phyloP scores from a whole-genome alignment of 2,113 vertebrate genomes.

The Manacus vitellinus region DNA sequence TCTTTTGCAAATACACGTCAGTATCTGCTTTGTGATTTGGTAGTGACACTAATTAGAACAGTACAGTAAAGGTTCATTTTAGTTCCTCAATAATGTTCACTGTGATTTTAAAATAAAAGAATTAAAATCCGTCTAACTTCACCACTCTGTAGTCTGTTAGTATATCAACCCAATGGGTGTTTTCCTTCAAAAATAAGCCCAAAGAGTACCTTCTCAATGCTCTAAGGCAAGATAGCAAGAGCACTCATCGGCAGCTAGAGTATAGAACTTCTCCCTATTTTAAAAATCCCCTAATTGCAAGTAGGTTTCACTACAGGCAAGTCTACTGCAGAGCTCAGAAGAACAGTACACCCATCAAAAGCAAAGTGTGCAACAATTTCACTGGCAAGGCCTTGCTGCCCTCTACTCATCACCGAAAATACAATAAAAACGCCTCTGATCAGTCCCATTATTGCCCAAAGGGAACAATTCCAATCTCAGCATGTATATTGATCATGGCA shows the following conservation, averaged over 20 bases:
- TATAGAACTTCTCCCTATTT: not conserved
- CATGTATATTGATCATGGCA: constrained; percentile 29
- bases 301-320: constrained; percentile 31
- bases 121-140: not conserved
- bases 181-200: constrained; percentile 31
- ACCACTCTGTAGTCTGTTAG: not conserved
- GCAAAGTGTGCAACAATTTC: constrained; percentile 41
- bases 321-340: constrained; percentile 56
- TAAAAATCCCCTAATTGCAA: constrained; percentile 20
- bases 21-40: not conserved
- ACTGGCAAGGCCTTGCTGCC: constrained; percentile 40
- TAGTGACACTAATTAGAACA: not conserved
- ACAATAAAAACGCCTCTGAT: constrained; percentile 43
- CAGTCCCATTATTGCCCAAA: constrained; percentile 46
- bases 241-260: not conserved
- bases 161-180: not conserved
- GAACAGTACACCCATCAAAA: constrained; percentile 50
- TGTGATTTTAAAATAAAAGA: not conserved
- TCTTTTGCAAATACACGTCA: not conserved
- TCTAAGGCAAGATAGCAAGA: constrained; percentile 49
- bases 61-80: not conserved
- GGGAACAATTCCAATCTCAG: constrained; percentile 59
- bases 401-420: constrained; percentile 35
- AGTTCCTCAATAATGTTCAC: not conserved
- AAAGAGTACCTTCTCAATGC: constrained; percentile 59